Evolutionary conservation across 2,113 vertebrate species (phyloP).

Genomic region (Polyodon spathula): DNA sequence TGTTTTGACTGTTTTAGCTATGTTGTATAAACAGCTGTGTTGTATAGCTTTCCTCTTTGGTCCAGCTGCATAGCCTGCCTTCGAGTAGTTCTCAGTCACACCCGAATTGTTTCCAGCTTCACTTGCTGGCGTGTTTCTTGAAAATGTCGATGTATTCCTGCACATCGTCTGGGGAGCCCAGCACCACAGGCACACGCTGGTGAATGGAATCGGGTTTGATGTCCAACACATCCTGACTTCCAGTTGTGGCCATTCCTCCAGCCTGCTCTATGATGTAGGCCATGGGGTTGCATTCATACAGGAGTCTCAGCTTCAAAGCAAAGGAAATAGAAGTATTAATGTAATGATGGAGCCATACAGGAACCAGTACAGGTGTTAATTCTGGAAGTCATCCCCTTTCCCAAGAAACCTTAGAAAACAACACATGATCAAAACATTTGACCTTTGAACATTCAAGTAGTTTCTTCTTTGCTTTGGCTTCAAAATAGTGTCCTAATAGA

Average conservation of each 20-base stretch:
- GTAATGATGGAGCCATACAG: too few species aligned
- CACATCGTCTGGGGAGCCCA: conserved; percentile 93
- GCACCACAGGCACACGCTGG: conserved; percentile 75
- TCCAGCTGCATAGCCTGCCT: background rate
- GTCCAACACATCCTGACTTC: conserved; percentile 72
- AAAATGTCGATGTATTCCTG: conserved; percentile 76
- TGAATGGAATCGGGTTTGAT: conserved; percentile 82
- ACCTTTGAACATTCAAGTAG: too few species aligned
- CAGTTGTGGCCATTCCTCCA: conserved; percentile 86
- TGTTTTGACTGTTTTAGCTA: too few species aligned
- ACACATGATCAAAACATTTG: too few species aligned
- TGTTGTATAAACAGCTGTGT: too few species aligned
- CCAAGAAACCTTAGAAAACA: too few species aligned
- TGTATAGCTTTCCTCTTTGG: background rate
- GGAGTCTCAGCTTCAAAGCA: conserved; percentile 70
- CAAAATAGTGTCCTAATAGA: too few species aligned
- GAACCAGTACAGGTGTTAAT: too few species aligned
- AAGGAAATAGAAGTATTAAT: conserved; percentile 17
- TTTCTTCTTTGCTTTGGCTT: too few species aligned
- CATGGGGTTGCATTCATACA: conserved; percentile 97
- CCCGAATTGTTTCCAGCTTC: too few species aligned
- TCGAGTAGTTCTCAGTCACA: conserved; percentile 21
- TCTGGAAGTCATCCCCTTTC: too few species aligned
- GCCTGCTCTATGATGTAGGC: conserved; percentile 90
- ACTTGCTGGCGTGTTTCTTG: conserved; percentile 71